Conservation (phyloP, 1,140 invertebrate species). For the Wasmannia auropunctata region DNA sequence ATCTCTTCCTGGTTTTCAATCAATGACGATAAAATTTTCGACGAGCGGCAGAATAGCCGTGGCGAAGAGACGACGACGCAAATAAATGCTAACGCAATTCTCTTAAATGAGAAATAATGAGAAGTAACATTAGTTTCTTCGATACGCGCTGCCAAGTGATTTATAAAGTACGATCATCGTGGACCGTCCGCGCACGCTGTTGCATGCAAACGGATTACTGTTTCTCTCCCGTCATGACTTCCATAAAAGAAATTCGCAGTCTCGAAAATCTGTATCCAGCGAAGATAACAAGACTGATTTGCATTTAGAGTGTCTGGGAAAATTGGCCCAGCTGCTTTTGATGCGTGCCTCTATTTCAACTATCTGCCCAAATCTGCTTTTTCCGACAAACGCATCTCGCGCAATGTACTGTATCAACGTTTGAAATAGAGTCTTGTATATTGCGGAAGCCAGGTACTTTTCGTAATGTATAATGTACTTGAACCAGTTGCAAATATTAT, state of each 20-base stretch:
- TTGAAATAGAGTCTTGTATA: background rate
- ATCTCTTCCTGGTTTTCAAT: background rate
- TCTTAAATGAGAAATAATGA: background rate
- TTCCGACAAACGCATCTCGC: background rate
- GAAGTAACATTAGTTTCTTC: slow-evolving; percentile 20
- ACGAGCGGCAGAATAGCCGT: background rate
- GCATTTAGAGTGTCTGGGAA: slow-evolving; percentile 26
- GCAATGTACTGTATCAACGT: background rate
- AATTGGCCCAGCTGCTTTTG: background rate
- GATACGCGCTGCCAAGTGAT: background rate
- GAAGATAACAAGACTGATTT: slow-evolving; percentile 28
- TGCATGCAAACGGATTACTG: background rate
- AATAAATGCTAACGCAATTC: slow-evolving; percentile 13
- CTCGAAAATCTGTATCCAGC: background rate
- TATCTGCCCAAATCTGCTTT: background rate
- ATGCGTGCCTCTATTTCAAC: background rate
- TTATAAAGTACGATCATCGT: background rate
- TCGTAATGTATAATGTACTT: background rate
- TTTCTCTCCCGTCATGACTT: background rate
- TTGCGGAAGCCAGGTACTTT: background rate
- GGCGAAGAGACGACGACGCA: background rate
- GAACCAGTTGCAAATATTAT: background rate
- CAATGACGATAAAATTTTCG: background rate
- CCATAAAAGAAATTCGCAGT: background rate
- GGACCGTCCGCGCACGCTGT: background rate